Conservation (phyloP, 2,797 vertebrate genomes). For the Bovichtus diacanthus region DNA sequence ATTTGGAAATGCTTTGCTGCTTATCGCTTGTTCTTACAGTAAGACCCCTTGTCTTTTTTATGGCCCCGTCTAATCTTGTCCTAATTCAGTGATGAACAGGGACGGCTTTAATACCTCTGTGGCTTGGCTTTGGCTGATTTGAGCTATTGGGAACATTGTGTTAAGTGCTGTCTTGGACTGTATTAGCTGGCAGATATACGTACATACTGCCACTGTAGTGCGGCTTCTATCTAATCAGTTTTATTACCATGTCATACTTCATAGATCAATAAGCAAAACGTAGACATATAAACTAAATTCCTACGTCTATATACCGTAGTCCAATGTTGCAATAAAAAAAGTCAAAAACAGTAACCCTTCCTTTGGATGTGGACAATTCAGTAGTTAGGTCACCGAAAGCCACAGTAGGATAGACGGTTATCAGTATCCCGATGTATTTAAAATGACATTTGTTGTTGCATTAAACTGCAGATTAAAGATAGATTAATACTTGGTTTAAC, state of each 20-base stretch:
- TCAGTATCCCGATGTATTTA: neutral
- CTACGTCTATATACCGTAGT: neutral
- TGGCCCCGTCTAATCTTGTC: constrained; percentile 27
- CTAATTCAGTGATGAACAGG: constrained; percentile 24
- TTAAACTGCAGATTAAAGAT: neutral
- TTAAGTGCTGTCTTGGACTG: constrained; percentile 17
- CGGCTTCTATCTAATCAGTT: constrained; percentile 20
- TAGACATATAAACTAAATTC: constrained; percentile 4
- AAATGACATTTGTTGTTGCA: neutral
- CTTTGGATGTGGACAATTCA: constrained; percentile 1
- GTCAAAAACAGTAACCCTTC: neutral
- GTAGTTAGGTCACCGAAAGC: neutral
- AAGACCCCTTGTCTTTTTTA: constrained; percentile 29
- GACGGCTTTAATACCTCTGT: constrained; percentile 1
- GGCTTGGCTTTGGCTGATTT: constrained; percentile 17
- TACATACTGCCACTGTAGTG: neutral
- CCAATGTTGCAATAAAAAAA: neutral
- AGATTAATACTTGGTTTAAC: neutral
- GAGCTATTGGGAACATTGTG: constrained; percentile 4
- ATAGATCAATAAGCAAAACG: neutral
- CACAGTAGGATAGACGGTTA: neutral
- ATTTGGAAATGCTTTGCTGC: constrained; percentile 25
- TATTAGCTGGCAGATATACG: constrained; percentile 10
- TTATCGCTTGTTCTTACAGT: constrained; percentile 30
- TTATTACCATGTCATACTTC: constrained; percentile 11